Evolutionary conservation across 2,797 vertebrate species (phyloP).

Genomic region (Malacoctenus gilli): DNA sequence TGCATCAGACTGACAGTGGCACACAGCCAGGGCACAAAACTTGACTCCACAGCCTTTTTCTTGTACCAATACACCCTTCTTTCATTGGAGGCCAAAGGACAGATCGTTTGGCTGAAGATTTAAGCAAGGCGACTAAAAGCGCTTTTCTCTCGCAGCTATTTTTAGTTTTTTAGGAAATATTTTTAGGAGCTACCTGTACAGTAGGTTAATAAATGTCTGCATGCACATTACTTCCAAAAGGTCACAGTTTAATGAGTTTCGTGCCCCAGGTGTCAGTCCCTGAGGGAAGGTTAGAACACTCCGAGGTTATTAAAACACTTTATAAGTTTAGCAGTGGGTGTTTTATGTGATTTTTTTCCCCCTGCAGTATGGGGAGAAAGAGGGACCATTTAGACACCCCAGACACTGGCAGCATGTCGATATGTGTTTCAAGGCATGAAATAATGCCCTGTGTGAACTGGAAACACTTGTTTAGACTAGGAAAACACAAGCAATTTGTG

Average conservation of each 20-base stretch:
- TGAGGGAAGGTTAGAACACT: slow-evolving; percentile 30
- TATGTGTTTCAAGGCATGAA: slow-evolving; percentile 39
- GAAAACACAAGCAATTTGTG: slow-evolving; percentile 45
- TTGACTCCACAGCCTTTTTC: slow-evolving; percentile 18
- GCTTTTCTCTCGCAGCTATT: slow-evolving; percentile 23
- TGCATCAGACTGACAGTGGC: slow-evolving; percentile 2
- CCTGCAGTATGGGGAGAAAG: slow-evolving; percentile 16
- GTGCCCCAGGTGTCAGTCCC: slow-evolving; percentile 49
- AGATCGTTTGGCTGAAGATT: slow-evolving; percentile 5
- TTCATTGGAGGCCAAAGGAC: slow-evolving; percentile 16
- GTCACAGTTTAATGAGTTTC: slow-evolving; percentile 56
- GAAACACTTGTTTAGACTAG: slow-evolving; percentile 43
- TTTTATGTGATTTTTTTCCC: slow-evolving; percentile 46
- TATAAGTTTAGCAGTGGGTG: slow-evolving; percentile 45
- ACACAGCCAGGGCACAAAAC: slow-evolving; percentile 16
- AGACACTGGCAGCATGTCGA: slow-evolving; percentile 16
- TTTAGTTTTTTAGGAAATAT: slow-evolving; percentile 39
- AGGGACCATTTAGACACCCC: slow-evolving; percentile 28
- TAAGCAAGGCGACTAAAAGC: slow-evolving; percentile 4
- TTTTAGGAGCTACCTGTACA: slow-evolving; percentile 28
- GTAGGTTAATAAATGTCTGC: slow-evolving; percentile 36
- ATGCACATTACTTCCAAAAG: slow-evolving; percentile 26
- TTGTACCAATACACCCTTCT: slow-evolving; percentile 26
- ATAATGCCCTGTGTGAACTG: slow-evolving; percentile 25
- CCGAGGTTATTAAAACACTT: slow-evolving; percentile 51